Evolutionary conservation across 2,113 vertebrate genomes (phyloP).

Genomic region (Willisornis vidua): DNA sequence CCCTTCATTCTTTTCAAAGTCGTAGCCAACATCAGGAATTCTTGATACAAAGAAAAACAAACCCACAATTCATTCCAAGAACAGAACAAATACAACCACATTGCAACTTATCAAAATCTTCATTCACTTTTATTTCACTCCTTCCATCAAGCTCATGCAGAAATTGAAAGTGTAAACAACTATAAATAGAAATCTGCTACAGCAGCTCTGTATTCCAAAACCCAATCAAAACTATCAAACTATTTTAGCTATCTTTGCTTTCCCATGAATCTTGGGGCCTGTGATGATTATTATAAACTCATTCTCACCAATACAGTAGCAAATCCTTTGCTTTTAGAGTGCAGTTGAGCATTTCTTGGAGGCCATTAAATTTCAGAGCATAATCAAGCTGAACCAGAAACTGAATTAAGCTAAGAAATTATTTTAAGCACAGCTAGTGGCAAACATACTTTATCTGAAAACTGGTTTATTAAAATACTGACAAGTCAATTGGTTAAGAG

Average conservation of each 20-base stretch:
- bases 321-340: not conserved
- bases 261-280: not conserved
- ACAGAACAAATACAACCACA: not conserved
- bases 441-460: not conserved
- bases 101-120: not conserved
- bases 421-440: not conserved
- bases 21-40: slow-evolving; percentile 86
- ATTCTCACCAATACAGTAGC: not conserved
- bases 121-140: not conserved
- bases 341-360: not conserved
- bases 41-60: slow-evolving; percentile 64
- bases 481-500: not conserved
- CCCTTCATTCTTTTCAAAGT: slow-evolving; percentile 86
- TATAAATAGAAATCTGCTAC: not conserved
- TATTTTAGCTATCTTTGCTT: not conserved
- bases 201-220: not conserved
- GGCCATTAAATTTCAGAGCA: not conserved
- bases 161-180: not conserved
- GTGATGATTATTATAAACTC: not conserved
- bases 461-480: not conserved
- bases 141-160: not conserved
- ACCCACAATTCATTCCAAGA: not conserved
- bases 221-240: not conserved
- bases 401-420: not conserved
- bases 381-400: not conserved